Evolutionary conservation across 2,113 vertebrate species (phyloP).

Genomic region (Mola mola): DNA sequence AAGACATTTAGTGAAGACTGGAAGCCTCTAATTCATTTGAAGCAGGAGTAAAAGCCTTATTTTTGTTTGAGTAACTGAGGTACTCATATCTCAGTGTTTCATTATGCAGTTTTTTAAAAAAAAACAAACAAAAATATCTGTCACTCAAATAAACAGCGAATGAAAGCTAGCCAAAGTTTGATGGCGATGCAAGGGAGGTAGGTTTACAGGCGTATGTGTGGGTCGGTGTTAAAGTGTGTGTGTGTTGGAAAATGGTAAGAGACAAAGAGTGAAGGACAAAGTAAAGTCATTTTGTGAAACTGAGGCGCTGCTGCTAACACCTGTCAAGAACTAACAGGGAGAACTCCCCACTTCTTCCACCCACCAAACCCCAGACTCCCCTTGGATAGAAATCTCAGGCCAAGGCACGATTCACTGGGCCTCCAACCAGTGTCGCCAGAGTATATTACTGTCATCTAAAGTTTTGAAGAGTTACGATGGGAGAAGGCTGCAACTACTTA

Average conservation of each 20-base stretch:
- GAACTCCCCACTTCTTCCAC: too few species aligned
- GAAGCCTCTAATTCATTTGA: slow-evolving; percentile 62
- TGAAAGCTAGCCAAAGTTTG: slow-evolving; percentile 56
- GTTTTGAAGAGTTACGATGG: too few species aligned
- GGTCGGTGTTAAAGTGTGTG: not conserved
- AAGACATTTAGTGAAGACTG: slow-evolving; percentile 75
- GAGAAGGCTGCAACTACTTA: not conserved
- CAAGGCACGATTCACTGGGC: too few species aligned
- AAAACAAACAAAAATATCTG: slow-evolving; percentile 29
- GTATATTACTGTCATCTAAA: too few species aligned
- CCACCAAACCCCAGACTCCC: too few species aligned
- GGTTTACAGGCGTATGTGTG: slow-evolving; percentile 26
- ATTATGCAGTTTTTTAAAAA: too few species aligned
- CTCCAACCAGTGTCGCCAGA: too few species aligned
- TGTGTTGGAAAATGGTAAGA: slow-evolving; percentile 22
- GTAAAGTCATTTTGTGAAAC: slow-evolving; percentile 50
- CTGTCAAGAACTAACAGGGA: too few species aligned
- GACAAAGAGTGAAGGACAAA: slow-evolving; percentile 19
- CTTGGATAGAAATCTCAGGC: too few species aligned
- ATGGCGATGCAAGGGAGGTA: slow-evolving; percentile 46
- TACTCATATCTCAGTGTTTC: slow-evolving; percentile 60
- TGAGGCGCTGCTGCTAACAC: slow-evolving; percentile 40
- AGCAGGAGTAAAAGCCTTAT: slow-evolving; percentile 48
- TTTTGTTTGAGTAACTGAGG: slow-evolving; percentile 44
- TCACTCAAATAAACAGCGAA: slow-evolving; percentile 55